Conservation (phyloP, 1,140 invertebrate genomes). For the Melipona quadrifasciata region DNA sequence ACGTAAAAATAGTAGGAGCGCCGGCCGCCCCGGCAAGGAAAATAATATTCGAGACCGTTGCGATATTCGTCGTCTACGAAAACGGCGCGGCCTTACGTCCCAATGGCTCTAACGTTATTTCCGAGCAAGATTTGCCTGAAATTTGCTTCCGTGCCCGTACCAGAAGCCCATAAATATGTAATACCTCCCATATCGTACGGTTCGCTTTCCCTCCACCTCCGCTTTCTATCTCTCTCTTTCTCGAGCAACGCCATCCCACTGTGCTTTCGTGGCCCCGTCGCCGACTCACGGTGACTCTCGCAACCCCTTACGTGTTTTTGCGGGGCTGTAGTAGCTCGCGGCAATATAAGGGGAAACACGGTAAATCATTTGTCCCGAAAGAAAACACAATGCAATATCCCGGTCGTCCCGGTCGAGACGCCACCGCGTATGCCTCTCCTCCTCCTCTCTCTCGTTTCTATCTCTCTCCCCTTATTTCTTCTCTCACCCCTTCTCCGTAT, state of each 20-base stretch:
- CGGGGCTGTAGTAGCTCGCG: constrained; percentile 66
- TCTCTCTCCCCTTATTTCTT: background rate
- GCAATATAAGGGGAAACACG: constrained; percentile 72
- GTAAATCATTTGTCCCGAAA: constrained; percentile 81
- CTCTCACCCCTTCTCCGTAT: background rate
- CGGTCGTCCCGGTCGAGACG: constrained; percentile 64
- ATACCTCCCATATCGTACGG: constrained; percentile 76
- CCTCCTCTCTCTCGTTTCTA: background rate
- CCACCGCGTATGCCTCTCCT: constrained; percentile 35
- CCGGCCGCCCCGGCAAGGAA: constrained; percentile 14
- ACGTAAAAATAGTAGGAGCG: constrained; percentile 20
- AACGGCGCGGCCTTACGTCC: constrained; percentile 69
- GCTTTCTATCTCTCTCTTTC: constrained; percentile 4
- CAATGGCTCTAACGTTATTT: constrained; percentile 77
- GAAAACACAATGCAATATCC: constrained; percentile 79
- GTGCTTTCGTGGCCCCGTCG: constrained; percentile 5
- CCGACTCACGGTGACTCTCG: constrained; percentile 59
- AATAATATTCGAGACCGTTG: constrained; percentile 58
- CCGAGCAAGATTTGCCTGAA: constrained; percentile 78
- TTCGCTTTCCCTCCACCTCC: constrained; percentile 40
- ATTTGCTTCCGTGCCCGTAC: constrained; percentile 78
- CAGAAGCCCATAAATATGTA: constrained; percentile 82
- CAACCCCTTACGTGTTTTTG: constrained; percentile 78
- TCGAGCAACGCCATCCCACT: constrained; percentile 1
- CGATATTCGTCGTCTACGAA: constrained; percentile 53